These are phyloP conservation scores for Crotalus tigris DNA, from an alignment of 2,113 vertebrate species.

Conservation along the genomic window DNA sequence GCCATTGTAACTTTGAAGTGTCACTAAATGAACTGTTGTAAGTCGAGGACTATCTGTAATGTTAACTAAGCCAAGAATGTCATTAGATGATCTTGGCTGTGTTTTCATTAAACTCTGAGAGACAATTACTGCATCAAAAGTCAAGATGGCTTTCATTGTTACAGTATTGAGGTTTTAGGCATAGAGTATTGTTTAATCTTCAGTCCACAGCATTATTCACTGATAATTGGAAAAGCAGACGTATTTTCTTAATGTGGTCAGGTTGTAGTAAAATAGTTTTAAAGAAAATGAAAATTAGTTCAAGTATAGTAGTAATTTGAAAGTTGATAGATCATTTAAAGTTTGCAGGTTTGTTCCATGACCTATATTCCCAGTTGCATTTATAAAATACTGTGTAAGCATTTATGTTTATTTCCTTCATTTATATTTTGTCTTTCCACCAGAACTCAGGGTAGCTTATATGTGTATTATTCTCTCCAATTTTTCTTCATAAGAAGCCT, in stretches of 20 bases:
- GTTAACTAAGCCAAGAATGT: neutral
- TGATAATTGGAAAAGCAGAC: neutral
- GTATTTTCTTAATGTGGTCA: conserved; percentile 1
- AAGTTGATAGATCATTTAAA: neutral
- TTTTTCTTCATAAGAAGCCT: neutral
- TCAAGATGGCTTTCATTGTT: neutral
- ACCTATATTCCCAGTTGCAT: neutral
- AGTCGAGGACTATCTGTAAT: neutral
- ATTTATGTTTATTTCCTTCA: neutral
- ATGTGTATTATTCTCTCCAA: neutral
- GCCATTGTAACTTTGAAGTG: neutral
- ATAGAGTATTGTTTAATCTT: neutral
- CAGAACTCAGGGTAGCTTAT: neutral
- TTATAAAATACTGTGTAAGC: neutral
- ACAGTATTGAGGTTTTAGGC: neutral
- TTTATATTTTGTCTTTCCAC: neutral
- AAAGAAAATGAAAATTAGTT: neutral
- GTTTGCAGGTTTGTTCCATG: neutral
- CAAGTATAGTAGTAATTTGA: neutral
- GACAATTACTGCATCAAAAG: neutral
- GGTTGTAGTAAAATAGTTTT: conserved; percentile 23
- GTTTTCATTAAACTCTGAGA: neutral
- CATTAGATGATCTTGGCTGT: neutral
- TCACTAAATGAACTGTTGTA: neutral
- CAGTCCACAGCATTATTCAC: neutral